These are phyloP conservation scores for Phymastichus coffea DNA, from an alignment of 1,140 invertebrate species.

Conservation along the genomic window DNA sequence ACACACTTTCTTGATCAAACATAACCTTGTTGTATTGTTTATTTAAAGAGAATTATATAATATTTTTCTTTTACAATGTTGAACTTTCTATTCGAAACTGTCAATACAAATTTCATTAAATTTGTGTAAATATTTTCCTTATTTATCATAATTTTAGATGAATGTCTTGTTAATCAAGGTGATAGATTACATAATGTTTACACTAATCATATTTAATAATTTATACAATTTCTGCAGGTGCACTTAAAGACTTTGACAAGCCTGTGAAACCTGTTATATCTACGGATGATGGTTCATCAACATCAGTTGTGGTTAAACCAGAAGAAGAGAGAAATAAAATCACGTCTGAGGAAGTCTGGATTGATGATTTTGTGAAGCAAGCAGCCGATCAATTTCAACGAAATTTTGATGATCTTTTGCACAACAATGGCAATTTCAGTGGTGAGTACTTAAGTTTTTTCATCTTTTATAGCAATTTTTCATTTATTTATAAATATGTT, in stretches of 20 bases:
- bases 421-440: conserved; percentile 44
- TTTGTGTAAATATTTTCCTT: too few relatives aligned
- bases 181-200: conserved; percentile 13
- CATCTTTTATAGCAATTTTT: not conserved
- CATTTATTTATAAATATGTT: not conserved
- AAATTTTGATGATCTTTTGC: conserved; percentile 43
- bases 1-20: not conserved
- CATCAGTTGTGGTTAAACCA: not conserved
- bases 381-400: conserved; percentile 46
- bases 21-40: conserved; percentile 32
- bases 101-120: too few relatives aligned
- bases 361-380: conserved; percentile 47
- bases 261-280: conserved; percentile 26
- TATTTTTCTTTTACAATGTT: too few relatives aligned
- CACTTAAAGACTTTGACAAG: conserved; percentile 58
- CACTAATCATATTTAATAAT: not conserved
- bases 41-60: too few relatives aligned
- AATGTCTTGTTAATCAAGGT: not conserved
- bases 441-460: not conserved
- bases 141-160: not conserved
- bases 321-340: conserved; percentile 32
- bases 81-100: too few relatives aligned
- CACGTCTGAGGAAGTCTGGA: conserved; percentile 35
- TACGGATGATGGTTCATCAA: conserved; percentile 17
- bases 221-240: conserved; percentile 43